A percentile compares a stretch with the other conserved stretches of the same genome.
Conservation (phyloP, 2,113 vertebrate species). For the Sitta europaea region DNA sequence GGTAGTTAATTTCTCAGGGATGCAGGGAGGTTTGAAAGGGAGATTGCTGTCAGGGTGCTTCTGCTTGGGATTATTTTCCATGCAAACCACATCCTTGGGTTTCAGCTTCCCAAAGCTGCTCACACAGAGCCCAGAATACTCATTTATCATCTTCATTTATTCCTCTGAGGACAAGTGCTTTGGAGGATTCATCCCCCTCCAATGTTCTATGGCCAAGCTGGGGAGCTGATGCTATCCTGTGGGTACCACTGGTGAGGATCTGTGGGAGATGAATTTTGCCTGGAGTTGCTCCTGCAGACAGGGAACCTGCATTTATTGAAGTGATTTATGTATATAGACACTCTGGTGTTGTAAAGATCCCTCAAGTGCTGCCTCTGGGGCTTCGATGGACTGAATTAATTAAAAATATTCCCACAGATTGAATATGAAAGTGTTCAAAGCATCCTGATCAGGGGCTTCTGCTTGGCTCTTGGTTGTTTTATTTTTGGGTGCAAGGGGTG, state of each 20-base stretch:
- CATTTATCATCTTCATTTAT: background rate
- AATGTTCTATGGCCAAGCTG: rapidly evolving
- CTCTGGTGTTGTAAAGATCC: background rate
- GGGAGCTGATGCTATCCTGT: background rate
- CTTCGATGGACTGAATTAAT: background rate
- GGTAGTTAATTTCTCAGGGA: background rate
- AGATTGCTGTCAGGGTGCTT: background rate
- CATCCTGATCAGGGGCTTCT: background rate
- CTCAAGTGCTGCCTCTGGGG: background rate
- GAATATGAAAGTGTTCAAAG: background rate
- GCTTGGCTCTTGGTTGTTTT: background rate
- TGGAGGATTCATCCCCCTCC: background rate
- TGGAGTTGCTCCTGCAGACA: background rate
- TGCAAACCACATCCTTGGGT: background rate
- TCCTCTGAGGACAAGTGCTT: background rate
- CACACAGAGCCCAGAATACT: background rate
- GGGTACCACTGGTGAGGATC: background rate
- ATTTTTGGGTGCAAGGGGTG: constrained; percentile 11
- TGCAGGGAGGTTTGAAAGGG: background rate
- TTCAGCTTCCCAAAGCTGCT: background rate
- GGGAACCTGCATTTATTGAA: background rate
- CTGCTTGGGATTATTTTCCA: background rate
- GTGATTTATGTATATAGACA: background rate
- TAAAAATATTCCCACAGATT: background rate
- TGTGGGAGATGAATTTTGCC: background rate